These are phyloP conservation scores for Cerastis leucographa DNA, from an alignment of 2,888 invertebrate genomes.

Conservation along the genomic window DNA sequence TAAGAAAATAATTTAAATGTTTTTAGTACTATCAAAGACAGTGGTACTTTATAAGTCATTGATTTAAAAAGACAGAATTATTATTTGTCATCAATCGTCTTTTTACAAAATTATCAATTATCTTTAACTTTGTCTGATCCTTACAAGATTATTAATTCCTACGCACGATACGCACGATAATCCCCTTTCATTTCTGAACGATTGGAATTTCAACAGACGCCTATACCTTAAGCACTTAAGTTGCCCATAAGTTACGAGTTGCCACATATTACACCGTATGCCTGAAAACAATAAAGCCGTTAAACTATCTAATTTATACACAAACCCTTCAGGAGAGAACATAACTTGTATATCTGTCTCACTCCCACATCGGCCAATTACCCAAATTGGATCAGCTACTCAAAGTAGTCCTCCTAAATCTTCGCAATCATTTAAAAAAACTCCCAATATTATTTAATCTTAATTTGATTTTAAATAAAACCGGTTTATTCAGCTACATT, in stretches of 20 bases:
- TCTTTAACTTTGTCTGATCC: neutral
- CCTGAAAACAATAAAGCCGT: conserved; percentile 61
- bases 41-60: neutral
- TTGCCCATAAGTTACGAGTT: conserved; percentile 45
- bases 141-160: neutral
- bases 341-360: conserved; percentile 52
- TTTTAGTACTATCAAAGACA: conserved; percentile 20
- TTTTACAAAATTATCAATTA: neutral
- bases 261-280: conserved; percentile 46
- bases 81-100: neutral
- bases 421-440: conserved; percentile 39
- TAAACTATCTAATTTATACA: conserved; percentile 65
- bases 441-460: neutral
- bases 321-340: conserved; percentile 66
- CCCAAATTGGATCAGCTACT: conserved; percentile 28
- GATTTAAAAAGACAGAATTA: neutral
- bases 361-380: conserved; percentile 59
- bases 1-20: conserved; percentile 55
- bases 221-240: conserved; percentile 45
- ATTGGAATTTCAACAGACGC: conserved; percentile 33
- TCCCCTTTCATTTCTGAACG: neutral
- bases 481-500: neutral
- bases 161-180: neutral
- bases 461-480: neutral
- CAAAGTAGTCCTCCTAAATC: conserved; percentile 7